phyloP scores from a whole-genome alignment of 2,113 vertebrate genomes.

The Brachionichthys hirsutus region DNA sequence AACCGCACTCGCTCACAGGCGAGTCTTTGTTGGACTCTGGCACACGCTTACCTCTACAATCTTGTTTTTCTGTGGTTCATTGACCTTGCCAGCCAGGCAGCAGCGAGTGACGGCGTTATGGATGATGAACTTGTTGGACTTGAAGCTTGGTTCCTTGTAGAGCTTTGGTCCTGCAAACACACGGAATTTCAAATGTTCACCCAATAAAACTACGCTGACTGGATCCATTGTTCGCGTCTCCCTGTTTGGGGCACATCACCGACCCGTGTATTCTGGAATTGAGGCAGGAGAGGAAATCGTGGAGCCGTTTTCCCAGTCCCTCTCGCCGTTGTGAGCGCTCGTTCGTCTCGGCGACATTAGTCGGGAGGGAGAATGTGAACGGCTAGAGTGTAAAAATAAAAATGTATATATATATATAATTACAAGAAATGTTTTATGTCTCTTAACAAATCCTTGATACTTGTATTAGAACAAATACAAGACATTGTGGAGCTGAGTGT shows the following conservation, averaged over 20 bases:
- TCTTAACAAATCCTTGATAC: no score
- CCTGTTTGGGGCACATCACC: conserved; percentile 1
- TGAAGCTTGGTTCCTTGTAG: conserved; percentile 94
- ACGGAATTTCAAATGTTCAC: conserved; percentile 5
- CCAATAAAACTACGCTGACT: not conserved
- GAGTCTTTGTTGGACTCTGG: conserved; percentile 33
- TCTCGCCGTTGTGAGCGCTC: conserved; percentile 80
- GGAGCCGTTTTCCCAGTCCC: conserved; percentile 89
- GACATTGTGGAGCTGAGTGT: not conserved
- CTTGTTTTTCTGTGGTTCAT: conserved; percentile 92
- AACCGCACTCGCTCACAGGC: not conserved
- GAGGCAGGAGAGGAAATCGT: conserved; percentile 88
- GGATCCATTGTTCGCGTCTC: not conserved
- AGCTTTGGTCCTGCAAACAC: conserved; percentile 84
- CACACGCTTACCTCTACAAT: conserved; percentile 84
- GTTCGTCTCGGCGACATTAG: conserved; percentile 83
- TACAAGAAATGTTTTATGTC: not conserved
- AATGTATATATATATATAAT: not conserved
- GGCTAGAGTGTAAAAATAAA: conserved; percentile 38
- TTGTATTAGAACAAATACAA: no score
- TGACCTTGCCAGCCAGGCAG: conserved; percentile 92
- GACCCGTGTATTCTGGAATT: conserved; percentile 91
- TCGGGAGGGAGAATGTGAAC: conserved; percentile 86
- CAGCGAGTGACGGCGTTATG: conserved; percentile 91
- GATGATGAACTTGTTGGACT: conserved; percentile 95